Conservation (phyloP, 2,797 vertebrate species). For the Phrynocephalus vlangalii region DNA sequence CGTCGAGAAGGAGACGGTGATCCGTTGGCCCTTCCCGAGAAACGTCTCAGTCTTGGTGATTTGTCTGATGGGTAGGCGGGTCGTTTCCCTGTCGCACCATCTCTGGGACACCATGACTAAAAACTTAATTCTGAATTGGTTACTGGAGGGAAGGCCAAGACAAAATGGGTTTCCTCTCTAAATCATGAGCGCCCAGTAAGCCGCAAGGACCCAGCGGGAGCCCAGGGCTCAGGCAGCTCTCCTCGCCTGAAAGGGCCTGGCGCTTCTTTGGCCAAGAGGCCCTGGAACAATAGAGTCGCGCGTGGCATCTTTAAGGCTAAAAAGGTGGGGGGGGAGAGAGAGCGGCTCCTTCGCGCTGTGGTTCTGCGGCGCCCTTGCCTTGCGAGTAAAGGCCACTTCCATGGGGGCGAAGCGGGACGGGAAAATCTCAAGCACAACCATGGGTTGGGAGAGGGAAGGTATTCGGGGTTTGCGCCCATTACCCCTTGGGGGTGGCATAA, state of each 20-base stretch:
- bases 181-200: background rate
- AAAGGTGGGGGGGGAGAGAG: no score
- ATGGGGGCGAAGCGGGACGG: background rate
- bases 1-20: background rate
- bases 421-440: conserved; percentile 32
- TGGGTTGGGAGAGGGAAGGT: conserved; percentile 30
- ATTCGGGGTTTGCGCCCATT: conserved; percentile 41
- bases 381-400: background rate
- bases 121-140: background rate
- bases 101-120: background rate
- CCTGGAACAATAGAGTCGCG: background rate
- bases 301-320: background rate
- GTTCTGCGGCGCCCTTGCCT: background rate
- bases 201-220: background rate
- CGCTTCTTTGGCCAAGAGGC: background rate
- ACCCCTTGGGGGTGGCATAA: conserved; percentile 43
- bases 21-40: background rate
- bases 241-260: no score
- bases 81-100: background rate
- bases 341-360: no score
- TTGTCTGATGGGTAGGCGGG: background rate
- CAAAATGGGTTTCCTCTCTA: background rate
- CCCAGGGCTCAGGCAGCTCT: background rate
- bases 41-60: background rate
- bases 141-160: background rate